These are phyloP conservation scores for Lerema accius DNA, from an alignment of 1,140 invertebrate genomes.

Conservation along the genomic window DNA sequence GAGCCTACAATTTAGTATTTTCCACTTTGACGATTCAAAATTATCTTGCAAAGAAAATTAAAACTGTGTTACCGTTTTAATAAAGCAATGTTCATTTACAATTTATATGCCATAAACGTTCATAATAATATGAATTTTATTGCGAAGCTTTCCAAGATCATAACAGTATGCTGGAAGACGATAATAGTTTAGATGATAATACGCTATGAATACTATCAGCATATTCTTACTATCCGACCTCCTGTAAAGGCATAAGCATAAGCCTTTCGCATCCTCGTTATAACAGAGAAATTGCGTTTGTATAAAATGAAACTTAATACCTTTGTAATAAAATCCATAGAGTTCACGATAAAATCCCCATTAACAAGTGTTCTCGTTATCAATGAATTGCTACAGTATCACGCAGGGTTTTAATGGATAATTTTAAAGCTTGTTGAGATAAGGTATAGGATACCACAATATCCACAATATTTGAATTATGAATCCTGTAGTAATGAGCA, in stretches of 20 bases:
- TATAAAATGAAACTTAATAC: background rate
- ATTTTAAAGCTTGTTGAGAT: slow-evolving; percentile 14
- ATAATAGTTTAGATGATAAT: slow-evolving; percentile 21
- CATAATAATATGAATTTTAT: background rate
- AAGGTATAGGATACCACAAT: no score
- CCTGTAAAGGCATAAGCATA: slow-evolving; percentile 1
- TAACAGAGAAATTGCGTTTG: slow-evolving; percentile 1
- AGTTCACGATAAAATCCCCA: slow-evolving; percentile 13
- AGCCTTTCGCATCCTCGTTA: slow-evolving; percentile 2
- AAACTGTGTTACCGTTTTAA: no score
- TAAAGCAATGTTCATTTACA: no score
- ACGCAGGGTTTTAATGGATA: background rate
- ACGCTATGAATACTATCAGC: slow-evolving; percentile 27
- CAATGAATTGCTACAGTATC: slow-evolving; percentile 11
- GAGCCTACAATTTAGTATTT: no score
- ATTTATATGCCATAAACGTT: no score
- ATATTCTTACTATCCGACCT: slow-evolving; percentile 14
- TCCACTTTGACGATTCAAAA: no score
- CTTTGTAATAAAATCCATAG: slow-evolving; percentile 13
- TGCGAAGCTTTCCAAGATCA: slow-evolving; percentile 1
- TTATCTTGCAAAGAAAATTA: no score
- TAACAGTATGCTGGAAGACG: slow-evolving; percentile 16
- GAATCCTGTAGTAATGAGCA: no score
- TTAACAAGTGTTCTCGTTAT: slow-evolving; percentile 11
- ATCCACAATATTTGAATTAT: no score